phyloP scores from a whole-genome alignment of 1,140 invertebrate species.

The Protaetia brevitarsis region DNA sequence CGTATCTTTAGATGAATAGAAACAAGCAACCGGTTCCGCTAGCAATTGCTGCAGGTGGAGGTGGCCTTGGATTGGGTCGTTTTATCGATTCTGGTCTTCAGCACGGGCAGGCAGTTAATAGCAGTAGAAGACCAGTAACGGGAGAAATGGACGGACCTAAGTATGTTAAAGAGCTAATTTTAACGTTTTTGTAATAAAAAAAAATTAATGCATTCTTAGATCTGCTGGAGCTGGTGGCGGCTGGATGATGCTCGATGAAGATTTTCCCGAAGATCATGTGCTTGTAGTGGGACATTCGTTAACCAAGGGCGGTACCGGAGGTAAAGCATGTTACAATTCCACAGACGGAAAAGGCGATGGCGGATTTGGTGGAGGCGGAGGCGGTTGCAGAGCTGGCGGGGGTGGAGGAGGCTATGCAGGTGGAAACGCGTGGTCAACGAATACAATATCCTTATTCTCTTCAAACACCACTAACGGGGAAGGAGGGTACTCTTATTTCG shows the following conservation, averaged over 20 bases:
- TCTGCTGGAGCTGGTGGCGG: constrained; percentile 70
- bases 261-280: constrained; percentile 49
- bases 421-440: constrained; percentile 59
- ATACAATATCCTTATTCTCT: constrained; percentile 1
- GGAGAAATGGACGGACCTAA: constrained; percentile 45
- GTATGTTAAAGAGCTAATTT: constrained; percentile 48
- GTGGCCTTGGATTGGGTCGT: constrained; percentile 70
- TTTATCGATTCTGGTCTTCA: constrained; percentile 66
- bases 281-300: constrained; percentile 58
- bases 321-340: constrained; percentile 62
- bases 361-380: constrained; percentile 80
- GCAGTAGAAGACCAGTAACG: constrained; percentile 45
- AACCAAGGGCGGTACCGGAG: constrained; percentile 62
- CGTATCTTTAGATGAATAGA: background rate
- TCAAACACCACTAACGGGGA: constrained; percentile 66
- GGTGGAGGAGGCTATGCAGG: constrained; percentile 72
- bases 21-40: constrained; percentile 63
- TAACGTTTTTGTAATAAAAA: constrained; percentile 31
- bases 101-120: constrained; percentile 63
- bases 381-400: constrained; percentile 69
- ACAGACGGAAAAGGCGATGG: constrained; percentile 58
- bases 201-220: constrained; percentile 30
- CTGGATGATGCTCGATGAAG: constrained; percentile 56
- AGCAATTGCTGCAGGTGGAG: constrained; percentile 75
- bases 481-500: constrained; percentile 75